Evolutionary conservation across 2,888 invertebrate genomes (phyloP), one percentile per base, ranked within the genome.

Genomic region (Leptopterna dolabrata): DNA sequence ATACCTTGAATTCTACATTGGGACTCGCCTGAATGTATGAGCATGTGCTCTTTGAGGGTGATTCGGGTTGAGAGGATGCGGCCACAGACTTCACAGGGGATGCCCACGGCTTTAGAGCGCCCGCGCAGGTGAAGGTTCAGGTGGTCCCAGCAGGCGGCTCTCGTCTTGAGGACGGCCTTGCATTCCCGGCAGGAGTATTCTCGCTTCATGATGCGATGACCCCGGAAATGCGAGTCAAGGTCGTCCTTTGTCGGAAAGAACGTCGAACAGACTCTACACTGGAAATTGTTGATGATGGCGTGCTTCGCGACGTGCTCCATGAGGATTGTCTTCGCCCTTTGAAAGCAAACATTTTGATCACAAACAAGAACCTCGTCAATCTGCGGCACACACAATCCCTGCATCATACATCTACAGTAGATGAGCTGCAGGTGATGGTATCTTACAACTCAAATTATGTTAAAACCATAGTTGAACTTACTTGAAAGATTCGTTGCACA

Each of bases 401-500:
- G n/a, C n/a, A n/a, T n/a, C n/a, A n/a, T n/a, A n/a, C n/a, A n/a
- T n/a, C n/a, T n/a, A n/a, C n/a, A n/a, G n/a, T n/a, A n/a, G n/a
- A n/a, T n/a, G n/a, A n/a, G n/a, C n/a, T n/a, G n/a, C n/a, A n/a
- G n/a, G n/a, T n/a, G n/a, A n/a, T n/a, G n/a, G n/a, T n/a, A n/a
- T n/a, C n/a, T n/a, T n/a, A n/a, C n/a, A n/a, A n/a, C n/a, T n/a
- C n/a, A n/a, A n/a, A n/a, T n/a, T n/a, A 47, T 2, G 13, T 47
- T 2, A 47, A 47, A 16, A 47, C 47, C 16, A 19, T 4, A 4
- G 9, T 70, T 29, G 24, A 70, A 70, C 70, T 24, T 45, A 85
- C 85, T 88, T 87, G 89, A 91, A 92, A n/a, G 90, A 89, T 84
- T 91, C 91, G 6, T 91, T 91, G 87, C 92, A 92, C 70, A 91